Evolutionary conservation across 2,888 invertebrate genomes (phyloP).

Genomic region (Napeogenes inachia): DNA sequence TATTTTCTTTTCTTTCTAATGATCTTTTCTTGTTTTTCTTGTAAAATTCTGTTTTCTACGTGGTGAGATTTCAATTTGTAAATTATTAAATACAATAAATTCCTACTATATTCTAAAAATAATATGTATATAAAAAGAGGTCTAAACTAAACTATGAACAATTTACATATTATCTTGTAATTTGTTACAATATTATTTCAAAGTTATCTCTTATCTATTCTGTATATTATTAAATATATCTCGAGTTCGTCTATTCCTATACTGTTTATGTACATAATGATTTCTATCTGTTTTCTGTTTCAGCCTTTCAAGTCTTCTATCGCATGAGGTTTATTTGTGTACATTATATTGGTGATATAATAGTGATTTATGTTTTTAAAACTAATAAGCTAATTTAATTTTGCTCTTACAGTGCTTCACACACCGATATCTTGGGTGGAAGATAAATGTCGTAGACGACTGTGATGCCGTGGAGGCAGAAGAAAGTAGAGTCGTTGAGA

Average conservation of each 20-base stretch:
- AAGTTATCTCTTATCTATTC: slow-evolving; percentile 4
- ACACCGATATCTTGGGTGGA: slow-evolving; percentile 96
- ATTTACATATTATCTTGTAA: too few relatives aligned
- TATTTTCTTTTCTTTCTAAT: slow-evolving; percentile 12
- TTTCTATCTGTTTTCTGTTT: slow-evolving; percentile 73
- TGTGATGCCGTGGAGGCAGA: slow-evolving; percentile 81
- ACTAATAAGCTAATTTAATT: slow-evolving; percentile 40
- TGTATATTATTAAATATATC: slow-evolving; percentile 12
- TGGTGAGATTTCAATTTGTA: too few relatives aligned
- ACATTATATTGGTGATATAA: slow-evolving; percentile 46
- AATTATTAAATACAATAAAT: too few relatives aligned
- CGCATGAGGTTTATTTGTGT: slow-evolving; percentile 61
- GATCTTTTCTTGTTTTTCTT: slow-evolving; percentile 2
- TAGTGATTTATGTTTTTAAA: slow-evolving; percentile 14
- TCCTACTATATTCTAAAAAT: too few relatives aligned
- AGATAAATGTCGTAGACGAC: slow-evolving; percentile 92
- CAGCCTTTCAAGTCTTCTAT: slow-evolving; percentile 73
- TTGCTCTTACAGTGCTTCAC: slow-evolving; percentile 86
- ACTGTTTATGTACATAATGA: slow-evolving; percentile 61
- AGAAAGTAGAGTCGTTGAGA: slow-evolving; percentile 70
- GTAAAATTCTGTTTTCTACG: too few relatives aligned
- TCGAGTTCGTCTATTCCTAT: slow-evolving; percentile 28
- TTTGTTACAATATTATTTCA: background rate
- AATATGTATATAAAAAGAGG: too few relatives aligned
- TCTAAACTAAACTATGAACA: too few relatives aligned